These are phyloP conservation scores for Schizotus pectinicornis DNA, from an alignment of 2,888 invertebrate genomes.

Conservation along the genomic window DNA sequence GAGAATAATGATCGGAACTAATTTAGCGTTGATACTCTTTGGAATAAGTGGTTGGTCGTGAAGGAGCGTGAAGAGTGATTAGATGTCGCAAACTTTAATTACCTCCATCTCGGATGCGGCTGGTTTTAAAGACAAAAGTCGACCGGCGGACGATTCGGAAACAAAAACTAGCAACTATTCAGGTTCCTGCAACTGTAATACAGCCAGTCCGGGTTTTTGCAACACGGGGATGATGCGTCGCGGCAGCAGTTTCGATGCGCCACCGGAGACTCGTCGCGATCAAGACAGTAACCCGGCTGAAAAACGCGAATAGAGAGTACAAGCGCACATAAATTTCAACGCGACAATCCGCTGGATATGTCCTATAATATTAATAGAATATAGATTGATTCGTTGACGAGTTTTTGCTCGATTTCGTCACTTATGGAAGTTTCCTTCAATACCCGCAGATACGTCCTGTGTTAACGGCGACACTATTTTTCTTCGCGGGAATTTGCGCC, in stretches of 20 bases:
- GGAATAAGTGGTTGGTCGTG: slow-evolving; percentile 38
- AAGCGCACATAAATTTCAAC: slow-evolving; percentile 42
- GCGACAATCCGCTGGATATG: slow-evolving; percentile 33
- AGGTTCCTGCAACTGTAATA: slow-evolving; percentile 50
- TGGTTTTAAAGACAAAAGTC: slow-evolving; percentile 25
- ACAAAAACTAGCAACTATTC: slow-evolving; percentile 51
- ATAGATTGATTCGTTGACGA: slow-evolving; percentile 55
- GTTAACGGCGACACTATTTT: slow-evolving; percentile 39
- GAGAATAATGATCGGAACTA: slow-evolving; percentile 45
- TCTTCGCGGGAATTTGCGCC: slow-evolving; percentile 34
- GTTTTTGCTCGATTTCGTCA: slow-evolving; percentile 47
- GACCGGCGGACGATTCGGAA: slow-evolving; percentile 31
- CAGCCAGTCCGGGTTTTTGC: slow-evolving; percentile 50
- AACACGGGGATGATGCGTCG: slow-evolving; percentile 14
- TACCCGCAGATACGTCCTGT: slow-evolving; percentile 41
- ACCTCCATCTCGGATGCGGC: slow-evolving; percentile 4
- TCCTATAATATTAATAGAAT: slow-evolving; percentile 53
- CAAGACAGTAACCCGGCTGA: slow-evolving; percentile 20
- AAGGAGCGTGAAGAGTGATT: slow-evolving; percentile 39
- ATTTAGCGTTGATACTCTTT: slow-evolving; percentile 45
- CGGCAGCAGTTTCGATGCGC: slow-evolving; percentile 10
- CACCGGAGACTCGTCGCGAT: slow-evolving; percentile 3
- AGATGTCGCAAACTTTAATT: slow-evolving; percentile 23
- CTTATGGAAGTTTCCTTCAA: slow-evolving; percentile 42
- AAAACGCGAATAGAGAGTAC: slow-evolving; percentile 40